Evolutionary conservation across 2,113 vertebrate species (phyloP).

Genomic region (Solenodon paradoxus): DNA sequence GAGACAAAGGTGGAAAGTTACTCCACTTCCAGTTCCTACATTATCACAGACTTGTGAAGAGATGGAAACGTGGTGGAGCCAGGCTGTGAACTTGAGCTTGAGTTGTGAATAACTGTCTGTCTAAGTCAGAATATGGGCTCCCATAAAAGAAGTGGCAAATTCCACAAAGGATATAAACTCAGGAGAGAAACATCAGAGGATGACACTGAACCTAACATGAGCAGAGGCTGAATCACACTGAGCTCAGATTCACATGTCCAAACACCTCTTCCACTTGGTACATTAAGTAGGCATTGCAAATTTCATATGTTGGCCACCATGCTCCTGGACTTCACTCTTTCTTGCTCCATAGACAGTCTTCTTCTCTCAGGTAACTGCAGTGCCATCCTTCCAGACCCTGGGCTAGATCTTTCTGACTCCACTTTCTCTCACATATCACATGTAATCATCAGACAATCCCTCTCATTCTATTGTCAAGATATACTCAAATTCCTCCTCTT

Average conservation of each 20-base stretch:
- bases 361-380: background rate
- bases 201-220: background rate
- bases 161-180: constrained; percentile 3
- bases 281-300: background rate
- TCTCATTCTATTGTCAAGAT: background rate
- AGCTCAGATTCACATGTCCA: background rate
- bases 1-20: background rate
- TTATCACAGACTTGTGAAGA: background rate
- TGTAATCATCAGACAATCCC: background rate
- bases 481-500: background rate
- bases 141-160: constrained; percentile 39
- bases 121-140: constrained; percentile 28
- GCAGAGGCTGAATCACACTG: constrained; percentile 14
- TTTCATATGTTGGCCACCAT: no score
- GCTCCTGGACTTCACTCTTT: background rate
- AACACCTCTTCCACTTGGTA: background rate
- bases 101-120: background rate
- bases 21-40: background rate
- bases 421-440: background rate
- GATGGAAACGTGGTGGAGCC: background rate
- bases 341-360: background rate
- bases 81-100: background rate
- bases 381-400: background rate
- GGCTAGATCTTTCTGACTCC: background rate
- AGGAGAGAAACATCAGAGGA: background rate